These are phyloP conservation scores for Eolophus roseicapilla DNA, from an alignment of 2,113 vertebrate genomes.

Conservation along the genomic window DNA sequence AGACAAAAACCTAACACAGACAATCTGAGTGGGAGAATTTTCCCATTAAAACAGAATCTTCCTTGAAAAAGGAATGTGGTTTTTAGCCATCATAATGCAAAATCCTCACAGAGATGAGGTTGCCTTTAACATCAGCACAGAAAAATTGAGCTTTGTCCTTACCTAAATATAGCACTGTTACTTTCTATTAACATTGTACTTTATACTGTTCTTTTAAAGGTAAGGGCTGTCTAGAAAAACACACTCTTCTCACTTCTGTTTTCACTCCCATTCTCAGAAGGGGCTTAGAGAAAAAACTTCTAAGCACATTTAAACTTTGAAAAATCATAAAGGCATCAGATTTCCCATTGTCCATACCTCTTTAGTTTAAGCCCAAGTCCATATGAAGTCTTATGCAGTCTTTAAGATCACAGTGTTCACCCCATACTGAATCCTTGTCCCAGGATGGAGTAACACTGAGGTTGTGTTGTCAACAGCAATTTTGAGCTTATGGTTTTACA, in stretches of 20 bases:
- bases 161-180: neutral
- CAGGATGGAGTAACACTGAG: neutral
- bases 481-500: constrained; percentile 26
- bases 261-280: neutral
- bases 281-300: neutral
- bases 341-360: neutral
- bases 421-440: neutral
- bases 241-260: neutral
- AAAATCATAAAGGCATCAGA: neutral
- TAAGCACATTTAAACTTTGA: neutral
- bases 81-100: neutral
- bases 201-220: neutral
- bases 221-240: neutral
- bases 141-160: neutral
- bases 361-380: neutral
- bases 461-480: neutral
- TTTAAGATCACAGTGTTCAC: neutral
- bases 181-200: neutral
- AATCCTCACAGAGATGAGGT: neutral
- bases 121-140: neutral
- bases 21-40: neutral
- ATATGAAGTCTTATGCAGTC: neutral
- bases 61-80: neutral
- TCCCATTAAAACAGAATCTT: neutral
- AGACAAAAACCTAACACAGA: neutral